These are phyloP conservation scores for Pseudeuparius sepicola DNA, from an alignment of 2,888 invertebrate genomes.

Conservation along the genomic window DNA sequence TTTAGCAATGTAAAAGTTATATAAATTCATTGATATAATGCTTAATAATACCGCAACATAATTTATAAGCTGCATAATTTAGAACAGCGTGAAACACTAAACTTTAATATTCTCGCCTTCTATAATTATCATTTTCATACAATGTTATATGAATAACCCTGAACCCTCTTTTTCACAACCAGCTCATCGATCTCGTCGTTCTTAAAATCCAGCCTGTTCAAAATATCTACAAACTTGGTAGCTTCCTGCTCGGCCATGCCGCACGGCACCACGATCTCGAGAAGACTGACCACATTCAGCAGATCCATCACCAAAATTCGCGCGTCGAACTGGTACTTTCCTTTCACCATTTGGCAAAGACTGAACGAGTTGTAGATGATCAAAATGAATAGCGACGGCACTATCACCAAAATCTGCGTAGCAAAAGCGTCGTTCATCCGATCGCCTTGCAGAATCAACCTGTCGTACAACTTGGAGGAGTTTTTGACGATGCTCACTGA, in stretches of 20 bases:
- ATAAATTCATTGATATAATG: too few relatives aligned
- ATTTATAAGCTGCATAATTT: too few relatives aligned
- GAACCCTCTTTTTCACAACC: too few relatives aligned
- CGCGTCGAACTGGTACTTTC: constrained; percentile 6
- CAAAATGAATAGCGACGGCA: constrained; percentile 17
- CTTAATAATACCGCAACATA: too few relatives aligned
- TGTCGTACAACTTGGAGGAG: constrained; percentile 18
- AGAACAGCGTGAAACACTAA: too few relatives aligned
- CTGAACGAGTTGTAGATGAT: constrained; percentile 17
- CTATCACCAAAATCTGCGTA: constrained; percentile 18
- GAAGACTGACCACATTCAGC: constrained; percentile 13
- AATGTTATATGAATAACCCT: too few relatives aligned
- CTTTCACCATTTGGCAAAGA: constrained; percentile 14
- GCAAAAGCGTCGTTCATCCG: constrained; percentile 16
- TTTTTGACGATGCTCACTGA: constrained; percentile 9
- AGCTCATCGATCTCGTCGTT: constrained; percentile 14
- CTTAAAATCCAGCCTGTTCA: constrained; percentile 15
- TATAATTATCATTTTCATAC: constrained; percentile 4
- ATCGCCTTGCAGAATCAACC: constrained; percentile 12
- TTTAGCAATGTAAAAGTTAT: too few relatives aligned
- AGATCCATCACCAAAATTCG: constrained; percentile 14
- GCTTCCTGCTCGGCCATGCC: constrained; percentile 14
- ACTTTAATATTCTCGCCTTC: too few relatives aligned
- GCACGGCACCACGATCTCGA: constrained; percentile 19
- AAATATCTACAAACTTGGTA: constrained; percentile 15